These are phyloP conservation scores for Acanthochromis polyacanthus DNA, from an alignment of 2,113 vertebrate genomes.

Conservation along the genomic window DNA sequence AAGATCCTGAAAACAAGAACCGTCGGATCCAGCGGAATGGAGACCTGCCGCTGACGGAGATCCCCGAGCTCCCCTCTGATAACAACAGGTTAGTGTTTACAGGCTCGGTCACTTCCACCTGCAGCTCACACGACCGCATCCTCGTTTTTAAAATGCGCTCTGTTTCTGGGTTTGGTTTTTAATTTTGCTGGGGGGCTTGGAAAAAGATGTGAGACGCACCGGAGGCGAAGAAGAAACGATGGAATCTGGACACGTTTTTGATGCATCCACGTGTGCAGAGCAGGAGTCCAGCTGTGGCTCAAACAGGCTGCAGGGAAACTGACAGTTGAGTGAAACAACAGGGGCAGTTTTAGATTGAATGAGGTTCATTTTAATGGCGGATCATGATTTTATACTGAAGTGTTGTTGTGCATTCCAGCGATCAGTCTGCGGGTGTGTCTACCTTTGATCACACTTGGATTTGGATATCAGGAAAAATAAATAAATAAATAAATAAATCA, in stretches of 20 bases:
- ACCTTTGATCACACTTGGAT: slow-evolving; percentile 21
- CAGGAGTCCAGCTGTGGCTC: slow-evolving; percentile 32
- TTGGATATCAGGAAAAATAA: neutral
- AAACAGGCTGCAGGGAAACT: neutral
- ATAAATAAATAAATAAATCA: neutral
- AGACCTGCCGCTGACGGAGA: slow-evolving; percentile 72
- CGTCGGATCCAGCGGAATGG: slow-evolving; percentile 49
- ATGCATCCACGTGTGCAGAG: slow-evolving; percentile 51
- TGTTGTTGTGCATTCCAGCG: slow-evolving; percentile 22
- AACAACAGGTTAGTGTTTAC: slow-evolving; percentile 84
- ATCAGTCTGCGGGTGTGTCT: slow-evolving; percentile 54
- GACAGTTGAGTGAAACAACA: neutral
- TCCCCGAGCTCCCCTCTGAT: slow-evolving; percentile 62
- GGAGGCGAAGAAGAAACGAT: neutral
- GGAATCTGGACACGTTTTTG: slow-evolving; percentile 11
- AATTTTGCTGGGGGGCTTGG: neutral
- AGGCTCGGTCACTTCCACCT: slow-evolving; percentile 22
- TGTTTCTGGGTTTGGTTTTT: neutral
- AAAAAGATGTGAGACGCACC: neutral
- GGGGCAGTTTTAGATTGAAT: neutral
- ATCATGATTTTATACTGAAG: slow-evolving; percentile 4
- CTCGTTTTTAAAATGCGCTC: neutral
- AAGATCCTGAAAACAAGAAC: neutral
- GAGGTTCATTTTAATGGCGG: slow-evolving; percentile 22
- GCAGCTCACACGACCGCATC: neutral